Evolutionary conservation across 1,140 invertebrate species (phyloP), one percentile per base, ranked within the genome.

Genomic region (Drosophila littoralis): DNA sequence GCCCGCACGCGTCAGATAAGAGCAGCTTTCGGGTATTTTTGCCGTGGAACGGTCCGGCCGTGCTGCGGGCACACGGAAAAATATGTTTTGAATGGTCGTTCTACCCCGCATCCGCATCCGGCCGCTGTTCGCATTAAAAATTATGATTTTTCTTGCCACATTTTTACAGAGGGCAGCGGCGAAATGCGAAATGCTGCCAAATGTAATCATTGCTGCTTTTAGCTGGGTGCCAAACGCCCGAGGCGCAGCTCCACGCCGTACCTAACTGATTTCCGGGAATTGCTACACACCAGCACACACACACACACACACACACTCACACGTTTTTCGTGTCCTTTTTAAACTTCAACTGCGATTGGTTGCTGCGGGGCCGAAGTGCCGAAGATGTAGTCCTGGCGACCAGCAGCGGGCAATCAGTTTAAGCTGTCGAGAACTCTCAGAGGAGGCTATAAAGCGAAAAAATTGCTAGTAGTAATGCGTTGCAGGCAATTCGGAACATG

Each of bases 231-330:
- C 75, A 85, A 81, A 64, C 69, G 82, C 79, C 79, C 50, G 42
- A 72, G 76, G 77, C 67, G 43, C 33, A 54, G 83, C 69, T 70
- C 69, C 74, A 66, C 67, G 76, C 63, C 67, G 77, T 88, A 88
- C 83, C 88, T 86, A 86, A 86, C 83, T 86, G 83, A 88, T 86
- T 86, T 86, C 79, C 76, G 57, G 78, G 68, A 79, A 82, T 79
- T 76, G 75, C 77, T 45, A 36, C 35, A 58, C 45, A 35, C 12
- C n/a, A 45, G 35, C 35, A 40, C 45, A 64, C 58, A 45, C 52
- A 57, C 33, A 59, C 3, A 60, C 64, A 67, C 68, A 78, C 59
- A 75, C 40, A 66, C 40, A 68, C 32, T 57, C n/a, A 67, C 36
- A 54, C 45, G 42, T 45, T 60, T 10, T n/a, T n/a, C 40, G 59